These are phyloP conservation scores for Brachionichthys hirsutus DNA, from an alignment of 2,113 vertebrate genomes.

Conservation along the genomic window DNA sequence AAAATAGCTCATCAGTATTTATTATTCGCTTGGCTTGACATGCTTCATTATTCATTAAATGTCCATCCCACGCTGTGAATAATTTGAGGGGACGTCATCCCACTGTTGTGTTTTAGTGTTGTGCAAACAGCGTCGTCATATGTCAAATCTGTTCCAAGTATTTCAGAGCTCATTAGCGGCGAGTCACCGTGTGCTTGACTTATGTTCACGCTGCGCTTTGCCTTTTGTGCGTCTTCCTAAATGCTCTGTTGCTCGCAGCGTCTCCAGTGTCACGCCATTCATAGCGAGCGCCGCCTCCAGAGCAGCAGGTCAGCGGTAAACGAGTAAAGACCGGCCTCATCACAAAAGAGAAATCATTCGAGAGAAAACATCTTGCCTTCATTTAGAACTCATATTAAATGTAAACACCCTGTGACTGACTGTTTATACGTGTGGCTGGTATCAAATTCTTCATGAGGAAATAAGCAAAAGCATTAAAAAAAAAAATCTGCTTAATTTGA, in stretches of 20 bases:
- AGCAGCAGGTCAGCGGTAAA: conserved; percentile 31
- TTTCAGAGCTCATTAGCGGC: conserved; percentile 18
- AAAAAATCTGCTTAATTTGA: too few species aligned
- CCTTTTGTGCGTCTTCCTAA: conserved; percentile 11
- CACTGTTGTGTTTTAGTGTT: conserved; percentile 27
- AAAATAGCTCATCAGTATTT: conserved; percentile 21
- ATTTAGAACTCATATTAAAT: too few species aligned
- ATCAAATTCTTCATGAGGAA: too few species aligned
- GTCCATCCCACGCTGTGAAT: conserved; percentile 8
- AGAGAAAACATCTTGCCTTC: too few species aligned
- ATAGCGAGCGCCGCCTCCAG: conserved; percentile 8
- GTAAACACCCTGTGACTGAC: too few species aligned
- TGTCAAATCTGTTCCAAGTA: conserved; percentile 7
- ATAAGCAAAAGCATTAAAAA: too few species aligned
- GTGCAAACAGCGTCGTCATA: conserved; percentile 18
- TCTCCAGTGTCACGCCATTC: conserved; percentile 4
- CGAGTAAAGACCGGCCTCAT: conserved; percentile 15
- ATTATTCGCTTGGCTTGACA: conserved; percentile 17
- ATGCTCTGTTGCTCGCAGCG: not conserved
- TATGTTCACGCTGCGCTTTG: conserved; percentile 6
- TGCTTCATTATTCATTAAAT: conserved; percentile 30
- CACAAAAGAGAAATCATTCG: not conserved
- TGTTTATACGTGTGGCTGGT: too few species aligned
- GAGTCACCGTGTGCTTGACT: conserved; percentile 24
- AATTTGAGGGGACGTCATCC: conserved; percentile 23